Percentiles rank a stretch among this genome's conserved stretches.
Evolutionary conservation across 2,888 invertebrate species (phyloP).

Genomic region (Chelonus formosanus): DNA sequence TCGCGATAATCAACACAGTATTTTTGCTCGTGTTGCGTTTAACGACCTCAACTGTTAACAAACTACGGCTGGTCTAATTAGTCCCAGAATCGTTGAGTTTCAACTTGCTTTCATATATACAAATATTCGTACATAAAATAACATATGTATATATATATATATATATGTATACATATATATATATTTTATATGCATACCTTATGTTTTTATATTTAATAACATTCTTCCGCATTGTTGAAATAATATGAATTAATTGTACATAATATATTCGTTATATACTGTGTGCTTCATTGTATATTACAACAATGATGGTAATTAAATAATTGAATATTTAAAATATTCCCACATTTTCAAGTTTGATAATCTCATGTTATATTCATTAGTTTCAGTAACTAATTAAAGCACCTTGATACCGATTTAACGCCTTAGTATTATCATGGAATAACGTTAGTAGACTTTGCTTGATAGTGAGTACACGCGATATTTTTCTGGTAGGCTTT

Average conservation of each 20-base stretch:
- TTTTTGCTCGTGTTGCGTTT: constrained; percentile 40
- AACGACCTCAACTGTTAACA: constrained; percentile 52
- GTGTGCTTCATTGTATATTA: no score
- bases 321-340: constrained; percentile 1
- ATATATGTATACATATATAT: no score
- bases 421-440: constrained; percentile 3
- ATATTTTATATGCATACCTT: no score
- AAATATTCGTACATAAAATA: constrained; percentile 11
- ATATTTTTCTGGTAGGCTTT: background rate
- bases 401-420: constrained; percentile 9
- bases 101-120: background rate
- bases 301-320: no score
- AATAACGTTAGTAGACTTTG: background rate
- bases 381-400: constrained; percentile 31
- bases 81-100: constrained; percentile 40
- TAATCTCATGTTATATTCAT: constrained; percentile 51
- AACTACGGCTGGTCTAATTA: constrained; percentile 53
- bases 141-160: no score
- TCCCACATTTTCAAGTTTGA: constrained; percentile 30
- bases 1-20: constrained; percentile 14
- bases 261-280: no score
- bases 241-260: no score
- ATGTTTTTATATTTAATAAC: no score
- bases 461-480: constrained; percentile 1
- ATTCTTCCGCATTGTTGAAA: no score